Evolutionary conservation across 2,888 invertebrate genomes (phyloP).

Genomic region (Melanargia galathea): DNA sequence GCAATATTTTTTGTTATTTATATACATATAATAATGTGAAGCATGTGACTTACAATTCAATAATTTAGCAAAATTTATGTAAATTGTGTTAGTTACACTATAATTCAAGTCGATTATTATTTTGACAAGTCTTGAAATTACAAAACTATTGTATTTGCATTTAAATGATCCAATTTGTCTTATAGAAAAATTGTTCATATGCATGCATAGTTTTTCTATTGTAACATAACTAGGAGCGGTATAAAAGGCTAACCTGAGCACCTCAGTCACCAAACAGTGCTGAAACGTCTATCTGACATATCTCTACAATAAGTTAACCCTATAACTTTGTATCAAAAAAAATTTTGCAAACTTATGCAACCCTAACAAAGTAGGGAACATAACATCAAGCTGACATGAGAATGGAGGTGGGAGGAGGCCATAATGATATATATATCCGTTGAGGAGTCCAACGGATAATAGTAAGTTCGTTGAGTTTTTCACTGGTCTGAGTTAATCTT

Average conservation of each 20-base stretch:
- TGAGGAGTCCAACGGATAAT: no score
- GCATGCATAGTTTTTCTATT: slow-evolving; percentile 6
- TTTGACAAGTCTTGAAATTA: slow-evolving; percentile 11
- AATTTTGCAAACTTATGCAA: no score
- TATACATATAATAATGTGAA: not conserved
- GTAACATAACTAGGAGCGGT: not conserved
- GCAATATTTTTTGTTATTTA: not conserved
- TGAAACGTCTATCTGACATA: not conserved
- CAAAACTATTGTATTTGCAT: slow-evolving; percentile 15
- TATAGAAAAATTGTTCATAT: no score
- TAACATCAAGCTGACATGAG: no score
- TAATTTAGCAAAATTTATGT: slow-evolving; percentile 12
- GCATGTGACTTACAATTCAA: slow-evolving; percentile 9
- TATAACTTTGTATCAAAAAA: no score
- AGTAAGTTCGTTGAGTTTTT: no score
- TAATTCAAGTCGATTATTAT: slow-evolving; percentile 10
- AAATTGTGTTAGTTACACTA: slow-evolving; percentile 10
- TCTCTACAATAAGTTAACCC: no score
- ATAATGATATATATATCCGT: no score
- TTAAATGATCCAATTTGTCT: slow-evolving; percentile 14
- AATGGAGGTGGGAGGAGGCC: no score
- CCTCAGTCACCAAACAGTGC: not conserved
- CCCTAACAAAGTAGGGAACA: no score
- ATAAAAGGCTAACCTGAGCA: not conserved
- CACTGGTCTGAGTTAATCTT: no score